Percentiles rank a stretch among this genome's conserved stretches.
These are phyloP conservation scores for Leptinotarsa lineolata DNA, from an alignment of 1,140 invertebrate species.

Conservation along the genomic window DNA sequence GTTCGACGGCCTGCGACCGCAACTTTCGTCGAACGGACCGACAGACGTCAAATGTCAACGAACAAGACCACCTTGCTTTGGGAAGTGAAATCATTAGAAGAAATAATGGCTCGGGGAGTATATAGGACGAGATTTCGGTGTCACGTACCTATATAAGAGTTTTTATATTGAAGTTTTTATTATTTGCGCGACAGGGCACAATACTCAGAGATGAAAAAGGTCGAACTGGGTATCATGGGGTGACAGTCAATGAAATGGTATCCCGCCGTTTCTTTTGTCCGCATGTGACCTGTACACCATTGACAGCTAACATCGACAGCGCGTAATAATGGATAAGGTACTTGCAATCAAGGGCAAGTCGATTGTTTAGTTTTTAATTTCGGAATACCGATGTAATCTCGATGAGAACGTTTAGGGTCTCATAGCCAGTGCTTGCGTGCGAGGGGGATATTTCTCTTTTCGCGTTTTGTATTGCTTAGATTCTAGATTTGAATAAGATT, in stretches of 20 bases:
- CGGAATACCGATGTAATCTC: slow-evolving; percentile 48
- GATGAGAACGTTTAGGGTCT: slow-evolving; percentile 47
- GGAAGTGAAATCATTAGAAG: slow-evolving; percentile 22
- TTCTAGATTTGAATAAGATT: slow-evolving; percentile 2
- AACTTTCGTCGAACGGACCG: slow-evolving; percentile 4
- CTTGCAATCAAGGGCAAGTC: slow-evolving; percentile 42
- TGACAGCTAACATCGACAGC: slow-evolving; percentile 42
- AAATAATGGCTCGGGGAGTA: slow-evolving; percentile 9
- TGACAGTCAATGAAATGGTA: slow-evolving; percentile 46
- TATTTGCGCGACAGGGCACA: slow-evolving; percentile 41
- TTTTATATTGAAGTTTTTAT: slow-evolving; percentile 25
- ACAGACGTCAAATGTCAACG: slow-evolving; percentile 32
- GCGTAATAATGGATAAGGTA: slow-evolving; percentile 33
- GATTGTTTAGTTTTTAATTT: slow-evolving; percentile 51
- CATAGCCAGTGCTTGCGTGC: slow-evolving; percentile 11
- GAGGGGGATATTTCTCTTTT: slow-evolving; percentile 10
- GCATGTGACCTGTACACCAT: slow-evolving; percentile 45
- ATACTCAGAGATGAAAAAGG: slow-evolving; percentile 47
- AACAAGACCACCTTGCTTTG: slow-evolving; percentile 33
- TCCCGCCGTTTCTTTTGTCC: slow-evolving; percentile 40
- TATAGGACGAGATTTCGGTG: background rate
- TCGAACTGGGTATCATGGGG: slow-evolving; percentile 50
- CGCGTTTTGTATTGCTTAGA: background rate
- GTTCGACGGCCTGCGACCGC: slow-evolving; percentile 14
- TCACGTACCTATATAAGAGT: slow-evolving; percentile 12